phyloP scores from a whole-genome alignment of 2,113 vertebrate species.

The Nematolebias whitei region DNA sequence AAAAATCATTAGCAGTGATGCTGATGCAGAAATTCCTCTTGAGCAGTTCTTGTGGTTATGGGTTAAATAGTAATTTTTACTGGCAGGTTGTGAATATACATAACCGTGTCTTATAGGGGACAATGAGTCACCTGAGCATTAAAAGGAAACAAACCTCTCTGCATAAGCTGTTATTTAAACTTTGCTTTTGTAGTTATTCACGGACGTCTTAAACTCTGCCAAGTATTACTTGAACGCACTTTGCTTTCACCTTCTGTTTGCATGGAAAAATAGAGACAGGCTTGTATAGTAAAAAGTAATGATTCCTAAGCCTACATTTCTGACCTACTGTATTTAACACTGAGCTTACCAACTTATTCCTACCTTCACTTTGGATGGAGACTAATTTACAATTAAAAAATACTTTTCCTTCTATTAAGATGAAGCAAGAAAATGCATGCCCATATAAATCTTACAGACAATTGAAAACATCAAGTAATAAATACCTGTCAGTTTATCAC shows the following conservation, averaged over 20 bases:
- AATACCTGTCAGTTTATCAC: not conserved
- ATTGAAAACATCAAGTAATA: not conserved
- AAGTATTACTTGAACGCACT: constrained; percentile 2
- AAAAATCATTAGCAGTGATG: constrained; percentile 57
- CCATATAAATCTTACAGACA: too few species aligned
- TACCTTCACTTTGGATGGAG: not conserved
- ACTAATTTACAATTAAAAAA: not conserved
- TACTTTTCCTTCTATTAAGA: too few species aligned
- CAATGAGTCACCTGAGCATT: constrained; percentile 50
- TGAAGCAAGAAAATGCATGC: too few species aligned
- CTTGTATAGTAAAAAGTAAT: not conserved
- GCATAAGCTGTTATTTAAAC: constrained; percentile 15
- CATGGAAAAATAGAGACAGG: constrained; percentile 1
- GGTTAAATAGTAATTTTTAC: constrained; percentile 52
- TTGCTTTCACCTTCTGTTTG: constrained; percentile 6
- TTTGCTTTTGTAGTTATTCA: constrained; percentile 43
- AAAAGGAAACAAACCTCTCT: constrained; percentile 36
- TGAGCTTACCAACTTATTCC: too few species aligned
- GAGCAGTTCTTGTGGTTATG: constrained; percentile 36
- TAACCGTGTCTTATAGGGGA: constrained; percentile 37
- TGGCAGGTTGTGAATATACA: constrained; percentile 34
- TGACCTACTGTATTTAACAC: too few species aligned
- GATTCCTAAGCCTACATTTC: too few species aligned
- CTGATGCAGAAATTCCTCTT: constrained; percentile 57
- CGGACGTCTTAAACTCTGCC: constrained; percentile 41